phyloP scores from a whole-genome alignment of 2,888 invertebrate species.

The Caenorhabditis zanzibari region DNA sequence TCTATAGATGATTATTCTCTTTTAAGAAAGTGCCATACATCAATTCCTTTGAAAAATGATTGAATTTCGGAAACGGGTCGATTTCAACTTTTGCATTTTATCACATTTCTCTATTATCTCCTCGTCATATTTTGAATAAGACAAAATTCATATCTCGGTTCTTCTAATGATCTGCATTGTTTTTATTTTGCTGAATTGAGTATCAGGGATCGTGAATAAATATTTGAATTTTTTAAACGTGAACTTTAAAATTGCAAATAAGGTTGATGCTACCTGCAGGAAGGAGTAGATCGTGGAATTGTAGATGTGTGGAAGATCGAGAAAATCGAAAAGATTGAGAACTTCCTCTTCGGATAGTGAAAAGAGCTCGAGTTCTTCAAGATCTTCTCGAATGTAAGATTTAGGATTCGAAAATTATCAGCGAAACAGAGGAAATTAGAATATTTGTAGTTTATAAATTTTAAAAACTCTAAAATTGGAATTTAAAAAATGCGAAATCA shows the following conservation, averaged over 20 bases:
- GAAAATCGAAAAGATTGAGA: not conserved
- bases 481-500: no score
- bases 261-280: no score
- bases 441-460: no score
- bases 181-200: not conserved
- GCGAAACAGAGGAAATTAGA: no score
- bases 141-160: constrained; percentile 53
- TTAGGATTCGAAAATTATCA: not conserved
- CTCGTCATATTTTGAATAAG: not conserved
- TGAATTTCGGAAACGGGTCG: constrained; percentile 21
- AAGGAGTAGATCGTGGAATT: not conserved
- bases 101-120: constrained; percentile 7
- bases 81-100: constrained; percentile 10
- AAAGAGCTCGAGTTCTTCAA: not conserved
- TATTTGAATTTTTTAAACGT: not conserved
- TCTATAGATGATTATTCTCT: constrained; percentile 24
- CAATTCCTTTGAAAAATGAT: not conserved
- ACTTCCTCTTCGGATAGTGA: not conserved
- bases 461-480: no score
- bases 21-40: not conserved
- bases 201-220: constrained; percentile 22
- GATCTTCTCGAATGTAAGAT: not conserved
- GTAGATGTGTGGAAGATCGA: constrained; percentile 5
- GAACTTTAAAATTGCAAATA: not conserved
- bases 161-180: constrained; percentile 25